Evolutionary conservation across 2,113 vertebrate species (phyloP).

Genomic region (Cyanoramphus novaezelandiae): DNA sequence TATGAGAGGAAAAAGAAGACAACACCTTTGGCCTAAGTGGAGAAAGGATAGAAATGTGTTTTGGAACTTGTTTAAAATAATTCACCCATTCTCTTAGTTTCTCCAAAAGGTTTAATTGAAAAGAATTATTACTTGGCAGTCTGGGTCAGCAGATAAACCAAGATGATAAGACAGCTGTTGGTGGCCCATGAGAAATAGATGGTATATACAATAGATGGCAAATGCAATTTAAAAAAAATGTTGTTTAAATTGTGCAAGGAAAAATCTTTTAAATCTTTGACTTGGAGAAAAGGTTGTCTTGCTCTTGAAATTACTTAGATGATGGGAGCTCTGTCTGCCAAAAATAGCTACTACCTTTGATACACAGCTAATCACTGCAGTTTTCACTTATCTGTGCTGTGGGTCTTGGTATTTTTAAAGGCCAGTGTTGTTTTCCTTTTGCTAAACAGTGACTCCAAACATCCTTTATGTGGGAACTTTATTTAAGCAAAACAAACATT

Average conservation of each 20-base stretch:
- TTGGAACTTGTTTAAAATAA: background rate
- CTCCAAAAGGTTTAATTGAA: background rate
- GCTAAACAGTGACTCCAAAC: background rate
- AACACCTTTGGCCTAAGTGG: background rate
- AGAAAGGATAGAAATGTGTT: background rate
- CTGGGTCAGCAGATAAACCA: background rate
- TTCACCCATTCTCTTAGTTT: background rate
- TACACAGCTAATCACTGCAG: background rate
- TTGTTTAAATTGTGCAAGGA: background rate
- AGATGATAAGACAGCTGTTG: background rate
- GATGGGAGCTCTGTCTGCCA: background rate
- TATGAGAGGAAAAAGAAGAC: background rate
- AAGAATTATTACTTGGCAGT: background rate
- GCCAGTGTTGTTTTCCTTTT: background rate
- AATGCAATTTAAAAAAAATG: background rate
- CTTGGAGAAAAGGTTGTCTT: background rate
- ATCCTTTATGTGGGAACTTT: background rate
- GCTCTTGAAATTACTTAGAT: background rate
- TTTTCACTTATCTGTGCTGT: background rate
- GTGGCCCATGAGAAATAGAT: background rate
- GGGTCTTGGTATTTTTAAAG: background rate
- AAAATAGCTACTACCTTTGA: background rate
- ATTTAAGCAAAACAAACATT: background rate
- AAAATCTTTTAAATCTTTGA: background rate
- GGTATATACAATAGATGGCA: background rate